phyloP scores from a whole-genome alignment of 2,888 invertebrate species.

The Melieria omissa region DNA sequence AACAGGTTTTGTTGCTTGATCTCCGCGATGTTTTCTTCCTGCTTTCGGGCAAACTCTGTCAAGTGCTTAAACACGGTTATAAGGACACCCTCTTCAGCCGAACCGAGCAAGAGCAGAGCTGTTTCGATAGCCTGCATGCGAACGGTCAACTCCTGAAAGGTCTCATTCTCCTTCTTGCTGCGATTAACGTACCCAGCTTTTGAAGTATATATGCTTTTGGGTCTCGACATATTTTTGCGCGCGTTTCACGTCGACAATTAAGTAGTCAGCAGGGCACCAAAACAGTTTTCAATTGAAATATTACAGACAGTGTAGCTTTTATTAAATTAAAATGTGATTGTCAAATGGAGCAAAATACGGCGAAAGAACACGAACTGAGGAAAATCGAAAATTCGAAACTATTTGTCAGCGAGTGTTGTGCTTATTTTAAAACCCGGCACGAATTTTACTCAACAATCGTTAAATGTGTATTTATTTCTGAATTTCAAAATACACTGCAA shows the following conservation, averaged over 20 bases:
- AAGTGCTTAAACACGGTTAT: conserved; percentile 53
- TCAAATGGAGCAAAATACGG: no score
- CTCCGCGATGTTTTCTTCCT: conserved; percentile 50
- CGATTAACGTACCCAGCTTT: conserved; percentile 52
- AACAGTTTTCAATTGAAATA: no score
- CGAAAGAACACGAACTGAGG: no score
- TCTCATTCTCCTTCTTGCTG: conserved; percentile 45
- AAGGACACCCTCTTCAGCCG: conserved; percentile 55
- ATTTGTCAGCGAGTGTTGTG: neutral
- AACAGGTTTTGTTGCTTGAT: conserved; percentile 50
- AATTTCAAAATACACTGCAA: no score
- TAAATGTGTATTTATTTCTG: no score
- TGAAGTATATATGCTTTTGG: conserved; percentile 40
- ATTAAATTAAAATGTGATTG: no score
- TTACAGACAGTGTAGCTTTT: no score
- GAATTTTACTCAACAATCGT: neutral
- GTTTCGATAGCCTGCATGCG: conserved; percentile 49
- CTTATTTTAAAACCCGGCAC: neutral
- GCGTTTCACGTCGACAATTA: neutral
- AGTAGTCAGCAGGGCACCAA: no score
- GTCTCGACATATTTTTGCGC: conserved; percentile 34
- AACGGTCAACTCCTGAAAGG: conserved; percentile 49
- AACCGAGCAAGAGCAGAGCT: conserved; percentile 51
- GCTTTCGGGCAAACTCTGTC: conserved; percentile 52
- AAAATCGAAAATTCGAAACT: neutral